Evolutionary conservation across 2,797 vertebrate genomes (phyloP).

Genomic region (Mus spretus): DNA sequence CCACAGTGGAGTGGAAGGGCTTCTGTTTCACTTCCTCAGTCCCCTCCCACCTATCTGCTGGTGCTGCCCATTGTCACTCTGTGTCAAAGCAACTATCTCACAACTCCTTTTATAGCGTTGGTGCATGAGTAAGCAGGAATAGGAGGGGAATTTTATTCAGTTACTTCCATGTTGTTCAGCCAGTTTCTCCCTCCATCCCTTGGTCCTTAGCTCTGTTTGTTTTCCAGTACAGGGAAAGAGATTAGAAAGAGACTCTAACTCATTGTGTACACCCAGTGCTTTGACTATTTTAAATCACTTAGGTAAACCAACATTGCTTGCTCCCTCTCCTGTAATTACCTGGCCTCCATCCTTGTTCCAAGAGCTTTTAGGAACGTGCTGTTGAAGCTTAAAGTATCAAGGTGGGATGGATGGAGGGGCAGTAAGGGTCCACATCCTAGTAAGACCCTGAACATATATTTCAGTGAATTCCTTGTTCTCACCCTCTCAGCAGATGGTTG

Average conservation of each 20-base stretch:
- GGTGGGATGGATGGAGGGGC: neutral
- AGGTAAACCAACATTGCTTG: neutral
- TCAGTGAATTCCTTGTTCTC: slow-evolving; percentile 52
- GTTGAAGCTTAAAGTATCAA: neutral
- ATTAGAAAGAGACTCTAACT: neutral
- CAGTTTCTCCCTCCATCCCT: neutral
- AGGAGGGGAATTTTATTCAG: neutral
- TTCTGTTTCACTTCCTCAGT: neutral
- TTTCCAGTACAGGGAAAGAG: slow-evolving; percentile 1
- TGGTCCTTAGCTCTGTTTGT: neutral
- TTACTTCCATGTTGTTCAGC: neutral
- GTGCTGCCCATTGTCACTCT: neutral
- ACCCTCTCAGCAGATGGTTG: neutral
- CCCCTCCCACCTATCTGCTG: neutral
- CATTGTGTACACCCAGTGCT: neutral
- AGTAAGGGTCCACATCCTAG: neutral
- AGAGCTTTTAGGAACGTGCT: neutral
- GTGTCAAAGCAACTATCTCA: neutral
- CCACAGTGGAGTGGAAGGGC: neutral
- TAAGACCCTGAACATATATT: neutral
- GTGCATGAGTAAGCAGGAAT: neutral
- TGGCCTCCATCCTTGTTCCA: neutral
- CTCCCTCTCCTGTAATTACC: neutral
- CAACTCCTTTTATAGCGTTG: neutral
- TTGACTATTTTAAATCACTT: neutral